Base-by-base conservation (phyloP, 2,888 invertebrate species). In the Leuctra nigra region DNA sequence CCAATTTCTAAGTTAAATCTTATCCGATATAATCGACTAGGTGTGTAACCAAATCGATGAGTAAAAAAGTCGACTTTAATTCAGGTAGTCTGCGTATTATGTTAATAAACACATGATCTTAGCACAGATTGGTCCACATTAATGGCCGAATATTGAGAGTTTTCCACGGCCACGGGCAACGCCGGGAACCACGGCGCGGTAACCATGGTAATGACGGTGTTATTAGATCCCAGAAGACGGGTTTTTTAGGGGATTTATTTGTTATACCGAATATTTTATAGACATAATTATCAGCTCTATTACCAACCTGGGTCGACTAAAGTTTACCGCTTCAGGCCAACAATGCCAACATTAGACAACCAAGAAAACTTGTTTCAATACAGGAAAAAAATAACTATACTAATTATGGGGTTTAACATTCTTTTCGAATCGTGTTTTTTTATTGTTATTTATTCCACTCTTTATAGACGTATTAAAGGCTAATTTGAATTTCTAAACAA, bases 191-290 rank as follows among this genome's bases (percentile, higher is more conserved):
- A 36, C 36, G 36, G 7, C 33, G 13, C 7, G 7, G 7, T 9
- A 29, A 7, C 11, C 29, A 29, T 29, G 29, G 11, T 29, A 29
- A 9, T 14, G 14, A n/a, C 20, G 11, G 41, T 41, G 41, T 41
- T 41, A 41, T 16, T 18, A 18, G 11, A 41, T 18, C 16, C 16
- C 18, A 41, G 20, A 41, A 18, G 20, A 41, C 41, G 6, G 20
- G 41, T 41, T 41, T 41, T 41, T 41, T 29, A 7, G n/a, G 14
- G 20, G 11, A 18, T 41, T 41, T 41, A 41, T 41, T 41, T 41
- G 41, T 41, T 41, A 18, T 16, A 18, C 18, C 41, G 41, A 41
- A 41, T 41, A 41, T 41, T 41, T 41, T 41, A 41, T 41, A 41
- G 16, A 11, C 18, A 20, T 41, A 41, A 41, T 41, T 41, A 41